Conservation (phyloP, 2,888 invertebrate species). For the Stegana nigrithorax region DNA sequence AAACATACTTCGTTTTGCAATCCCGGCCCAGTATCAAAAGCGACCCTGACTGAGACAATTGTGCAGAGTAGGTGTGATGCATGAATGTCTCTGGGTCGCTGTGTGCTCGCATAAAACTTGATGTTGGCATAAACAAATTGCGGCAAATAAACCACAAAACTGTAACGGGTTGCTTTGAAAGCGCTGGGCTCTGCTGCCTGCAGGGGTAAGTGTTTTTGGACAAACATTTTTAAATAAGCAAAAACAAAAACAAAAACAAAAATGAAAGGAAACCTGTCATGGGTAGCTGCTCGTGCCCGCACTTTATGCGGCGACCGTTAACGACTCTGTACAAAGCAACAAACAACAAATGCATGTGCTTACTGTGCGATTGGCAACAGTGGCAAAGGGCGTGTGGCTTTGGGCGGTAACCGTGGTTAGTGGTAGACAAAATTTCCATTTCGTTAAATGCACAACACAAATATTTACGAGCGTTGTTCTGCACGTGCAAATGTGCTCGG, state of each 20-base stretch:
- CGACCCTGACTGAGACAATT: too few species aligned
- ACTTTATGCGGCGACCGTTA: not conserved
- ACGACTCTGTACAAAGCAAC: not conserved
- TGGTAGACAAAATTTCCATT: constrained; percentile 10
- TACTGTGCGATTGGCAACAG: too few species aligned
- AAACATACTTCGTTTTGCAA: too few species aligned
- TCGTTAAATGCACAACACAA: constrained; percentile 4
- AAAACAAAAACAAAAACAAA: not conserved
- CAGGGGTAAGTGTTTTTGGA: not conserved
- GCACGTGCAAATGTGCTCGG: constrained; percentile 4
- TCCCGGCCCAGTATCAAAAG: too few species aligned
- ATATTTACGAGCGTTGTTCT: not conserved
- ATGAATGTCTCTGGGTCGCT: too few species aligned
- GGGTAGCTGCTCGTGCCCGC: not conserved
- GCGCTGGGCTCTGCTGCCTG: not conserved
- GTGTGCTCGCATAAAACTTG: too few species aligned
- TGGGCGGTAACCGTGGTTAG: too few species aligned
- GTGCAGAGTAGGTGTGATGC: too few species aligned
- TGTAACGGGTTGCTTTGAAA: not conserved
- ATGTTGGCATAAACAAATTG: not conserved
- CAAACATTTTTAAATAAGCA: not conserved
- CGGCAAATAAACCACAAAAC: not conserved
- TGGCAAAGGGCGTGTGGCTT: not conserved
- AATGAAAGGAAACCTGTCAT: too few species aligned
- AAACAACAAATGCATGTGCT: too few species aligned